A percentile compares a stretch with the other conserved stretches of the same genome.
Evolutionary conservation across 2,888 invertebrate genomes (phyloP).

Genomic region (Epsilonema sp.): DNA sequence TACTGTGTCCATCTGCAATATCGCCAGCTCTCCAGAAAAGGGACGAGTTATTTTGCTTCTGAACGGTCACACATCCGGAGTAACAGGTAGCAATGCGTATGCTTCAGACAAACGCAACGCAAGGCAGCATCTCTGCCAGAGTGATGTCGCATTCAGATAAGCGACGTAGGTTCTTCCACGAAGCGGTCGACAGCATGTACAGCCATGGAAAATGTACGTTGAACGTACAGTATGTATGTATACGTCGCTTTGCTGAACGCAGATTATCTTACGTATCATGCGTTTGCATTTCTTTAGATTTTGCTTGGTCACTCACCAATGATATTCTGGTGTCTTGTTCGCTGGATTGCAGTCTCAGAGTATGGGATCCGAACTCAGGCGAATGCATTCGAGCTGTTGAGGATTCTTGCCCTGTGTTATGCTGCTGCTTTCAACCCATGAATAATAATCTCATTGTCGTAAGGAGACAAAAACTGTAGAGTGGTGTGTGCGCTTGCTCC

Average conservation of each 20-base stretch:
- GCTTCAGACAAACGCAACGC: too few species aligned
- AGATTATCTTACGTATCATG: too few species aligned
- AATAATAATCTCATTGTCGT: conserved; percentile 68
- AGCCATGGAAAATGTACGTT: too few species aligned
- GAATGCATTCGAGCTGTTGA: conserved; percentile 2
- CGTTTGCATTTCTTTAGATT: conserved; percentile 40
- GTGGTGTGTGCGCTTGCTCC: not conserved
- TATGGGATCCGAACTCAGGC: conserved; percentile 43
- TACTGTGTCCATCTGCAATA: conserved; percentile 56
- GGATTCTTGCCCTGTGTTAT: conserved; percentile 34
- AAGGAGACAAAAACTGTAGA: conserved; percentile 19
- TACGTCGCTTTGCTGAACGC: too few species aligned
- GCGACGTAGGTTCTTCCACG: too few species aligned
- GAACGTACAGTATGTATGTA: too few species aligned
- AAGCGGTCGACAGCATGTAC: too few species aligned
- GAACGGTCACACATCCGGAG: conserved; percentile 52
- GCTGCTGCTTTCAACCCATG: conserved; percentile 57
- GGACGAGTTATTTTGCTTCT: conserved; percentile 50
- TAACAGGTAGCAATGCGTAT: conserved; percentile 42
- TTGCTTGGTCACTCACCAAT: conserved; percentile 67
- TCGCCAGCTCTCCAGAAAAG: conserved; percentile 34
- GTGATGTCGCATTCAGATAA: too few species aligned
- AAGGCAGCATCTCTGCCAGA: too few species aligned
- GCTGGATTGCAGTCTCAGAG: conserved; percentile 48
- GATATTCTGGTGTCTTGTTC: conserved; percentile 59